phyloP scores from a whole-genome alignment of 2,888 invertebrate species.

The Orthonevra nobilis region DNA sequence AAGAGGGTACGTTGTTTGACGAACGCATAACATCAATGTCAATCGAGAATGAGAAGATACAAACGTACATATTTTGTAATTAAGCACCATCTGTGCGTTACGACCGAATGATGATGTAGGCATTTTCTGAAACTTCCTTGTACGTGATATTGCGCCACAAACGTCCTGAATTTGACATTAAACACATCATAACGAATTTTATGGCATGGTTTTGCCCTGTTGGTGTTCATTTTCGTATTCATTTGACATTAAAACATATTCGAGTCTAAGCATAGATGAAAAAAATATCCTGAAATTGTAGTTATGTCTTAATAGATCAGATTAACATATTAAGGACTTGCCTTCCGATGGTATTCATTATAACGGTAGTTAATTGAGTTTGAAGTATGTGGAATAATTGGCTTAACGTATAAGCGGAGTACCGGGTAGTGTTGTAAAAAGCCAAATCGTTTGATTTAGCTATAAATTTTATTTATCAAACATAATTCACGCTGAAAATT shows the following conservation, averaged over 20 bases:
- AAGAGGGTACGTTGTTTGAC: background rate
- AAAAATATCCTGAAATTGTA: background rate
- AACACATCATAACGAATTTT: conserved; percentile 7
- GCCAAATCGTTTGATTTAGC: no score
- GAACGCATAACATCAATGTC: background rate
- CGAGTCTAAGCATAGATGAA: background rate
- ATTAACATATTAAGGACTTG: background rate
- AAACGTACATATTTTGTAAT: no score
- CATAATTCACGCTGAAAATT: no score
- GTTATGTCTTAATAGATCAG: background rate
- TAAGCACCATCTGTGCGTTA: conserved; percentile 12
- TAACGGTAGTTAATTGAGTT: no score
- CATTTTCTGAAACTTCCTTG: background rate
- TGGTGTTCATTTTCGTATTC: conserved; percentile 1
- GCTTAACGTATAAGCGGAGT: no score
- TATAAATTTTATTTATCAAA: no score
- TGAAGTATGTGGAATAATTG: no score
- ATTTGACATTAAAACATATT: background rate
- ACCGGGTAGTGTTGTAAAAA: no score
- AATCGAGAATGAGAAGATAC: background rate
- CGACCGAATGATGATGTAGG: background rate
- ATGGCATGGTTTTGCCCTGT: conserved; percentile 1
- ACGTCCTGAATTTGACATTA: conserved; percentile 1
- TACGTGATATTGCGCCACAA: conserved; percentile 15
- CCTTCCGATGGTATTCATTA: no score